Evolutionary conservation across 2,797 vertebrate genomes (phyloP).

Genomic region (Platyrinchus mystaceus): DNA sequence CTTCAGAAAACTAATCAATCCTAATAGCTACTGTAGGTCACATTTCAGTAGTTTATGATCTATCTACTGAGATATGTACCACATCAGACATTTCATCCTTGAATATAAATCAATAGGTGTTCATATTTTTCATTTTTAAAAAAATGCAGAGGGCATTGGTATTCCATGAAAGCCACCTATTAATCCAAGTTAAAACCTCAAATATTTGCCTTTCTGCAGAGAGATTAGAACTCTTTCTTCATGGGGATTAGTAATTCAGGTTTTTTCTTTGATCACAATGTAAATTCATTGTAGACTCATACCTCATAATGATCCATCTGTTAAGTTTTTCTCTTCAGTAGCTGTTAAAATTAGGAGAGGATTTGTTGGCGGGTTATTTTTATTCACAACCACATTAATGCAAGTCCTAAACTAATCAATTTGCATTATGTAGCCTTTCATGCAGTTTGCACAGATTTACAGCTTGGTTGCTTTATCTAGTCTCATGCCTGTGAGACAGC

Average conservation of each 20-base stretch:
- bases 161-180: neutral
- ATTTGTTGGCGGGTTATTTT: conserved; percentile 78
- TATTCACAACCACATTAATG: conserved; percentile 75
- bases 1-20: neutral
- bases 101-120: conserved; percentile 1
- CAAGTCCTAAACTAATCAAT: conserved; percentile 78
- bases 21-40: neutral
- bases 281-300: conserved; percentile 67
- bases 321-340: conserved; percentile 75
- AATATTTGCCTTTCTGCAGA: conserved; percentile 41
- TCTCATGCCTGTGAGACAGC: conserved; percentile 72
- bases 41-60: neutral
- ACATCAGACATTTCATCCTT: neutral
- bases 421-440: conserved; percentile 75
- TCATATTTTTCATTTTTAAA: neutral
- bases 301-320: conserved; percentile 75
- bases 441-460: conserved; percentile 75
- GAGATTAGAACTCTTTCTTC: conserved; percentile 56
- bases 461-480: conserved; percentile 77
- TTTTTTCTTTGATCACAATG: conserved; percentile 77
- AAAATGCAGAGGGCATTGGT: neutral
- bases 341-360: conserved; percentile 85
- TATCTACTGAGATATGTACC: neutral
- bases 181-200: conserved; percentile 43
- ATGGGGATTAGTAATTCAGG: conserved; percentile 74